Evolutionary conservation across 2,797 vertebrate species (phyloP), one percentile per base, ranked within the genome.

Genomic region (Intellagama lesueurii): DNA sequence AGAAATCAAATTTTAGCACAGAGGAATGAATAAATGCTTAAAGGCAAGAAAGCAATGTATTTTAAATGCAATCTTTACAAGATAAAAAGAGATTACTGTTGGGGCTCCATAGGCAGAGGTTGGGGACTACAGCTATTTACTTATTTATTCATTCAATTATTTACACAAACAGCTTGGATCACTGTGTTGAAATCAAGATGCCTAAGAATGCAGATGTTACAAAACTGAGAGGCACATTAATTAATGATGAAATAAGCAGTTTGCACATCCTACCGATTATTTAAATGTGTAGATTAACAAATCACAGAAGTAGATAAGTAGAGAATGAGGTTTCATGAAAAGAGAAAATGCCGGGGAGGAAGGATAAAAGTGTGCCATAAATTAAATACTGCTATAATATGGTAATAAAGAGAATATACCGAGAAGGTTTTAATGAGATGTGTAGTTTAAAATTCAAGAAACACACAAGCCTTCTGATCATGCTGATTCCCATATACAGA

Each of bases 1-100:
- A 87, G 89, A 88, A 92, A 68, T 16, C n/a, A 87, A 76, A 83
- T 88, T 94, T 94, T 85, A 91, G 66, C 86, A 87, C 86, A 96
- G 89, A 87, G 68, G 78, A 87, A 93, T 22, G 89, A 90, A 90
- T 86, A 94, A 93, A 73, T 87, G 79, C 88, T 94, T 83, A 94
- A 94, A 81, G 60, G 80, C 24, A 92, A 91, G 35, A 91, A 95
- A 66, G 81, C 86, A 94, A 91, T 88, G 52, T 90, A 90, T 89
- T 94, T 93, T 94, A 93, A 96, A 94, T 79, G 76, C 32, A 92
- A 7, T 35, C 84, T 90, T 96, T 93, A 78, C 32, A 77, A 94
- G 85, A 91, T 60, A 91, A 86, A 95, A 92, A 77, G 88, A 75
- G 69, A 89, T 90, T 95, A 86, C 24, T 73, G 83, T 24, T 88